Evolutionary conservation across 2,888 invertebrate species (phyloP).

Genomic region (Halictus ligatus): DNA sequence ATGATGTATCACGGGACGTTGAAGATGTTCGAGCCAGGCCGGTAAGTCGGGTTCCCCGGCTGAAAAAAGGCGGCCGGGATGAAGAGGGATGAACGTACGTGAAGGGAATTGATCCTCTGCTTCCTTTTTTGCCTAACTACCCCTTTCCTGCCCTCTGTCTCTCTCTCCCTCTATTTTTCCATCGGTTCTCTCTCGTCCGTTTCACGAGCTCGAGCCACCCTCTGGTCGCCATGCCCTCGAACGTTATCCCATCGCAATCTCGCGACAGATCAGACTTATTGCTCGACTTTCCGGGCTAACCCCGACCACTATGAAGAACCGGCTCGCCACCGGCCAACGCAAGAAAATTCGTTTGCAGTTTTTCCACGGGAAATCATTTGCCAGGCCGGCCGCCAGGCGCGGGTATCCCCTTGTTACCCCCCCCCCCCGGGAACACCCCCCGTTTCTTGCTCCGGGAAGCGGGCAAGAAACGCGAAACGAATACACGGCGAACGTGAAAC

Average conservation of each 20-base stretch:
- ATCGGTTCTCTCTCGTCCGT: neutral
- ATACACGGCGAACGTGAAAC: neutral
- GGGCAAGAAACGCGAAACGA: neutral
- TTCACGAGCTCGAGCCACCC: neutral
- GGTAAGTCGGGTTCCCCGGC: constrained; percentile 11
- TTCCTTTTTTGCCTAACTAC: constrained; percentile 30
- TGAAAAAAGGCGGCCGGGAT: constrained; percentile 11
- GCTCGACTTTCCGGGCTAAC: constrained; percentile 31
- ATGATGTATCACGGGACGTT: constrained; percentile 32
- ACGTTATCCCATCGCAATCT: constrained; percentile 40
- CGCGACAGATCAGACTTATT: constrained; percentile 59
- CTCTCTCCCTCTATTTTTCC: neutral
- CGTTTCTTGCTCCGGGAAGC: neutral
- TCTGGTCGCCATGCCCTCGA: neutral
- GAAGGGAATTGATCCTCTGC: constrained; percentile 46
- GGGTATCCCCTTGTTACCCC: constrained; percentile 6
- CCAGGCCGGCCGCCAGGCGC: neutral
- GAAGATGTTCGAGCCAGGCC: constrained; percentile 19
- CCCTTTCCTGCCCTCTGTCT: neutral
- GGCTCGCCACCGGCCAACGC: constrained; percentile 2
- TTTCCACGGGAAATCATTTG: constrained; percentile 37
- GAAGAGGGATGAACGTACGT: constrained; percentile 31
- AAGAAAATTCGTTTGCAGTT: constrained; percentile 47
- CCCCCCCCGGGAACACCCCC: neutral
- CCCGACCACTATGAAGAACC: neutral